Evolutionary conservation across 64 coral and sea anemone genomes (phyloP), one percentile per base, ranked within the genome.

Genomic region (Actinia equina): DNA sequence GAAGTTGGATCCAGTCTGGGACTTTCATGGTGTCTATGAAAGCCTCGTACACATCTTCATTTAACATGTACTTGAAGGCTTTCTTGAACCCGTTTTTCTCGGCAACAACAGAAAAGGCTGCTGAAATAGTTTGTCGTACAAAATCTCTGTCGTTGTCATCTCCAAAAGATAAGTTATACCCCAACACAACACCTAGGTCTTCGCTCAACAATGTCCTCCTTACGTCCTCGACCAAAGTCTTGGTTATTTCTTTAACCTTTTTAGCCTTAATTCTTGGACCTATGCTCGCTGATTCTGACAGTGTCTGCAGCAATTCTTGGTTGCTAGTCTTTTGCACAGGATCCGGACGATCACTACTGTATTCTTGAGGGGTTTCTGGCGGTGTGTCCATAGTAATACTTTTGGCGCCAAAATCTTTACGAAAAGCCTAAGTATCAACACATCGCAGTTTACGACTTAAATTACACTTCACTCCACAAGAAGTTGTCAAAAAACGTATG

Each of bases 1-100:
- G 44, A 11, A 87, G 26, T n/a, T 87, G 86, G 7, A 71, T 16
- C 86, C 86, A 87, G 43, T 87, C 86, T 30, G 86, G 86, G 2
- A 87, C 86, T 87, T 25, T 87, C 61, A 65, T 65, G 62, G 62
- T 65, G 20, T 14, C 22, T 3, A 65, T 54, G 3, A 65, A 65
- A 65, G 62, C 62, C 15, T 65, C 20, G 20, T 65, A 65, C 5
- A 14, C 6, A n/a, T 65, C 62, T n/a, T 65, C 62, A 20, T 65
- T 65, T 65, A 65, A n/a, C 62, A 65, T 65, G 19, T 65, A 20
- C 62, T 63, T 63, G 17, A 63, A 63, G 17, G 60, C 60, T 63
- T 63, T 63, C 5, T 63, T 63, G 0, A 2, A n/a, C n/a, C 19
- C 62, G 19, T 5, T 65, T 65, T 6, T 65, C 19, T 65, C 19